These are phyloP conservation scores for Xerus rutilus DNA, from an alignment of 2,797 vertebrate genomes.

Conservation along the genomic window DNA sequence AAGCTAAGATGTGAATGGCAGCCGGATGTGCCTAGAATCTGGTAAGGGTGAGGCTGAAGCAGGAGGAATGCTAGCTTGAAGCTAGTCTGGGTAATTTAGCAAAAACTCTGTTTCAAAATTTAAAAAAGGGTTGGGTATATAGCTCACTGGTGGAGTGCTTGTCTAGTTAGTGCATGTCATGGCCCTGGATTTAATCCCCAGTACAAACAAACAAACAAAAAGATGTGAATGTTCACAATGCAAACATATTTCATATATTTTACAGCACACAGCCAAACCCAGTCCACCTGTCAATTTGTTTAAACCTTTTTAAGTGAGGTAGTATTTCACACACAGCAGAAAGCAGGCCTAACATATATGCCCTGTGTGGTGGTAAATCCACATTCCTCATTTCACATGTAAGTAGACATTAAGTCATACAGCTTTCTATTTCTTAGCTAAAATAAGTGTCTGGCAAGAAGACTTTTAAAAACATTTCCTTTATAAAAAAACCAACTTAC, in stretches of 20 bases:
- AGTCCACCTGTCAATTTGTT: neutral
- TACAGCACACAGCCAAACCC: neutral
- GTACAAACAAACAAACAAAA: neutral
- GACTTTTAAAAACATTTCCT: neutral
- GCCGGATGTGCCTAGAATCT: no score
- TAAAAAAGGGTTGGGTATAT: neutral
- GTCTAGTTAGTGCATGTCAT: no score
- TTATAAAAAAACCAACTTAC: conserved; percentile 87
- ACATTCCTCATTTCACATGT: neutral
- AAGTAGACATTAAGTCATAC: neutral
- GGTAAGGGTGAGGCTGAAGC: no score
- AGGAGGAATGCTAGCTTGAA: neutral
- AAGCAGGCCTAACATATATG: neutral
- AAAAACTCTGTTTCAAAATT: neutral
- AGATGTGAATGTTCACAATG: no score
- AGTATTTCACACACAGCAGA: neutral
- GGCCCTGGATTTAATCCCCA: neutral
- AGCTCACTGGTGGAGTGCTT: neutral
- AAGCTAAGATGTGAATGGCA: neutral
- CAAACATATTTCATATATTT: neutral
- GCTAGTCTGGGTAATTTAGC: neutral
- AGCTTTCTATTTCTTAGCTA: neutral
- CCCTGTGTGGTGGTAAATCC: neutral
- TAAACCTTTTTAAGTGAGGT: neutral
- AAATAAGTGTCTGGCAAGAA: neutral